These are phyloP conservation scores for Parasteatoda lunata DNA, from an alignment of 2,888 invertebrate genomes.

Conservation along the genomic window DNA sequence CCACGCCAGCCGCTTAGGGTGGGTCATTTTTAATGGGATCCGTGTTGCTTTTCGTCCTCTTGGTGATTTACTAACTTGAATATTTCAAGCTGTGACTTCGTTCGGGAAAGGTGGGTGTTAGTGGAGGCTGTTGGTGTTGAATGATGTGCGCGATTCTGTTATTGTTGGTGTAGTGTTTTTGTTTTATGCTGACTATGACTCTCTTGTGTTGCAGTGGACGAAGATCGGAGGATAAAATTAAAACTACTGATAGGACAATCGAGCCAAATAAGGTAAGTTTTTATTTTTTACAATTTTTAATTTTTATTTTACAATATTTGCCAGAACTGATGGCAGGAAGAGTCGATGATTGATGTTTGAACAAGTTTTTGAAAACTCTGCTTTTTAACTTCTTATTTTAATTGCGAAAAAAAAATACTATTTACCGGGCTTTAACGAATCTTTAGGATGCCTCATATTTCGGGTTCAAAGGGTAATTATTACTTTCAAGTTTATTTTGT, in stretches of 20 bases:
- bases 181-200: slow-evolving; percentile 30
- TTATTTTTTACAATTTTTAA: background rate
- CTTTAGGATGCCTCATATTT: too few relatives aligned
- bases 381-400: background rate
- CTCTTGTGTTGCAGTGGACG: slow-evolving; percentile 66
- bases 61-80: slow-evolving; percentile 2
- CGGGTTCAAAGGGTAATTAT: too few relatives aligned
- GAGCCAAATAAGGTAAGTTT: slow-evolving; percentile 53
- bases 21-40: slow-evolving; percentile 54
- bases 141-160: background rate
- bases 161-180: slow-evolving; percentile 8
- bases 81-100: slow-evolving; percentile 1
- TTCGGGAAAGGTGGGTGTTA: slow-evolving; percentile 12
- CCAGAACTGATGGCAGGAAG: background rate
- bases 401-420: too few relatives aligned
- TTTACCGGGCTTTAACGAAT: too few relatives aligned
- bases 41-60: slow-evolving; percentile 24
- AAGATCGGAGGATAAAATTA: slow-evolving; percentile 54
- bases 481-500: too few relatives aligned
- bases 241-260: slow-evolving; percentile 14
- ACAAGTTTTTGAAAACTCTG: background rate
- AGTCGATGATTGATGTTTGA: background rate
- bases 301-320: background rate
- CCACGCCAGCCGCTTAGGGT: slow-evolving; percentile 19
- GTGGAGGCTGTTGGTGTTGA: slow-evolving; percentile 5